Percentiles rank a stretch among this genome's conserved stretches.
Conservation (phyloP, 1,140 invertebrate species). For the Amphibalanus amphitrite region DNA sequence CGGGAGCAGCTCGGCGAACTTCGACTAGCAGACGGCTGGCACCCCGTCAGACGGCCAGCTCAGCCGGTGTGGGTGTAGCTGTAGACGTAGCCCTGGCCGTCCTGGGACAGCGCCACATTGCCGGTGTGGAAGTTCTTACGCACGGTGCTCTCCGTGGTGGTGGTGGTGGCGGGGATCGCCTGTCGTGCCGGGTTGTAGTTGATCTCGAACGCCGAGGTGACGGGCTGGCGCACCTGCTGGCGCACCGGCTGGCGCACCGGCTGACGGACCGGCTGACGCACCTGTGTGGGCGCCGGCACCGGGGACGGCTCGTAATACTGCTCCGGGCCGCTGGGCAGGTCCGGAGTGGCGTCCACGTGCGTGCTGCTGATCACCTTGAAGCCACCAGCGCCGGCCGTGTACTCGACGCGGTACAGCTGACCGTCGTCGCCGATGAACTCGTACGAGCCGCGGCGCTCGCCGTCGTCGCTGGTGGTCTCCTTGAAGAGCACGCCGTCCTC, state of each 20-base stretch:
- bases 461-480: constrained; percentile 62
- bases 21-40: too few species aligned
- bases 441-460: constrained; percentile 62
- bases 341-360: not conserved
- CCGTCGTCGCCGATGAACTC: constrained; percentile 70
- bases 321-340: not conserved
- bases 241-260: not conserved
- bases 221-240: not conserved
- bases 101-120: not conserved
- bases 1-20: too few species aligned
- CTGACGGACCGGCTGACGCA: too few species aligned
- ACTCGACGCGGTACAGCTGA: constrained; percentile 56
- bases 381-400: constrained; percentile 69
- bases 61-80: not conserved
- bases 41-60: not conserved
- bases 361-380: constrained; percentile 30
- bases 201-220: not conserved
- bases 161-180: not conserved
- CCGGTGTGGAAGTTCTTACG: not conserved
- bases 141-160: not conserved
- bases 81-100: not conserved
- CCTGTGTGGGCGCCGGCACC: too few species aligned
- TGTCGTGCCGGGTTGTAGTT: not conserved
- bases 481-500: constrained; percentile 79
- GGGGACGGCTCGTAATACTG: too few species aligned